Evolutionary conservation across 2,888 invertebrate species (phyloP).

Genomic region (Deladenus siricidicola): DNA sequence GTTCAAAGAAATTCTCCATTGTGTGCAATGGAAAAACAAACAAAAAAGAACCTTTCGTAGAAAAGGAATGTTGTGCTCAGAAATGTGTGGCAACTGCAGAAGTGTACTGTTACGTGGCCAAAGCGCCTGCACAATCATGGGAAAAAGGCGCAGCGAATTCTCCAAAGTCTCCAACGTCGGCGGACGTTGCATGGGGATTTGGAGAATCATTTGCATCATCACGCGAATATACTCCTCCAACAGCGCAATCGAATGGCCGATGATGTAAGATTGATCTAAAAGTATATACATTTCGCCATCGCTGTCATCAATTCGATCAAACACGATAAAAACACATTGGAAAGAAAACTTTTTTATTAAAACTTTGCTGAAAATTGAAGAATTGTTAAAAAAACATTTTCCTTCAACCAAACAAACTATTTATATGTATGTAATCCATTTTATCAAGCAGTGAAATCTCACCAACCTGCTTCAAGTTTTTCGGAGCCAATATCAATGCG

Average conservation of each 20-base stretch:
- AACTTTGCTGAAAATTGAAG: neutral
- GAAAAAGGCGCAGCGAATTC: conserved; percentile 90
- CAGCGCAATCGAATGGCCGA: conserved; percentile 55
- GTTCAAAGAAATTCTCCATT: no score
- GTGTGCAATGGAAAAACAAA: no score
- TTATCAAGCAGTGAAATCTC: conserved; percentile 27
- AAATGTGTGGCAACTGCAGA: conserved; percentile 65
- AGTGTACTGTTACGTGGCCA: conserved; percentile 91
- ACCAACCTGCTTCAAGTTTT: conserved; percentile 49
- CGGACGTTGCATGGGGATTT: conserved; percentile 25
- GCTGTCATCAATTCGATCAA: no score
- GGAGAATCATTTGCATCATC: conserved; percentile 69
- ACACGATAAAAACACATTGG: neutral
- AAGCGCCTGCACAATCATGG: conserved; percentile 90
- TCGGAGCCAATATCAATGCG: conserved; percentile 61
- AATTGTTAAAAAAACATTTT: no score
- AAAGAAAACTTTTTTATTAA: neutral
- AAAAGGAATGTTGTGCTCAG: conserved; percentile 55
- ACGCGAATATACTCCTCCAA: conserved; percentile 95
- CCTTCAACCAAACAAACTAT: no score
- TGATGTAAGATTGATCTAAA: conserved; percentile 34
- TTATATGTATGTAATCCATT: no score
- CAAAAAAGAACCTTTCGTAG: conserved; percentile 26
- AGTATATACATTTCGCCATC: no score
- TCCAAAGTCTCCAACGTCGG: conserved; percentile 89